Conservation (phyloP, 1,140 invertebrate species). For the Pectinophora gossypiella region DNA sequence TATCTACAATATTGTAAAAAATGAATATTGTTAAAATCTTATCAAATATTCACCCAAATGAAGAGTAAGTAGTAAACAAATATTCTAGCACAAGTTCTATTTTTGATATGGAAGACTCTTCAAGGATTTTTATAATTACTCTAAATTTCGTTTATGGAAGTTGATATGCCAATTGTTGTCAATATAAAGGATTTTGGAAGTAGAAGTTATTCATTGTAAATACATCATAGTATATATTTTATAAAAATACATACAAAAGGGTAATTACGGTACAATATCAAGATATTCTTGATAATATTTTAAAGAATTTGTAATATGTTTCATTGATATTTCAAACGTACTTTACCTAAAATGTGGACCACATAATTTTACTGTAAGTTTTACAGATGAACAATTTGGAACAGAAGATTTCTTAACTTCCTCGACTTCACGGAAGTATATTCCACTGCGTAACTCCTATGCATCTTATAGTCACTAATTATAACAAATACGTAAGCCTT, state of each 20-base stretch:
- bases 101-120: conserved; percentile 74
- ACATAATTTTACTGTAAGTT: conserved; percentile 39
- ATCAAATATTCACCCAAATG: conserved; percentile 57
- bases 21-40: too few species aligned
- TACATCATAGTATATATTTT: conserved; percentile 69
- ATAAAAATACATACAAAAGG: conserved; percentile 73
- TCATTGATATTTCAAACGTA: conserved; percentile 66
- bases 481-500: conserved; percentile 61
- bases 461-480: conserved; percentile 24
- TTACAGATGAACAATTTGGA: neutral
- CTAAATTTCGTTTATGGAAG: conserved; percentile 67
- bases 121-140: conserved; percentile 42
- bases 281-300: conserved; percentile 47
- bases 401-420: too few species aligned
- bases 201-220: conserved; percentile 65
- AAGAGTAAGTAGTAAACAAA: conserved; percentile 53
- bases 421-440: neutral
- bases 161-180: conserved; percentile 72
- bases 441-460: neutral
- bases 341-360: conserved; percentile 56
- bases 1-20: too few species aligned
- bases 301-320: conserved; percentile 63
- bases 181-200: conserved; percentile 64
- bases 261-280: conserved; percentile 45
- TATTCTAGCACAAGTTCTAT: conserved; percentile 67